Evolutionary conservation across 2,113 vertebrate species (phyloP), one percentile per base, ranked within the genome.

Genomic region (Eptesicus fuscus): DNA sequence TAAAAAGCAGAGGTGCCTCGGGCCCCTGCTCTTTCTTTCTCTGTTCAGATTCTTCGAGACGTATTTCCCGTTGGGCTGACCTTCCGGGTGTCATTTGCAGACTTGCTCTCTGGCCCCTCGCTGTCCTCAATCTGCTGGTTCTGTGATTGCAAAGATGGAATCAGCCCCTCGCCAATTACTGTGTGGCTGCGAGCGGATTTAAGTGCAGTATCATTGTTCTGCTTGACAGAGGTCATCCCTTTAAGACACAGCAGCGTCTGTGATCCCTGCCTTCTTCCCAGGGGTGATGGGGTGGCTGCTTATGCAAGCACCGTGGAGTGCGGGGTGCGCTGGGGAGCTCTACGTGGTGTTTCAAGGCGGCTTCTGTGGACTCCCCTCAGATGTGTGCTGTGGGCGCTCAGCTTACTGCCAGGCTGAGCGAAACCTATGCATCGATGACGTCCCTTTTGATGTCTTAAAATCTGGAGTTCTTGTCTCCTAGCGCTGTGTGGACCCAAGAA

Each of bases 141-240:
- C 90, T 83, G 82, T 97, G 95, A 92, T 85, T 59, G 70, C 8
- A 85, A n/a, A 94, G 95, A 96, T 32, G 30, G 95, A 97, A 97
- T 97, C 96, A 96, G 94, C 77, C 96, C 96, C 49, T 61, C 83
- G 82, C 95, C 96, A 95, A 67, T 97, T 95, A 97, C 91, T 79
- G 77, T 4, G 16, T n/a, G 80, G 91, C 97, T 97, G 96, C 80
- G 88, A 96, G 97, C 91, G 96, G 94, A 94, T 84, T 82, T 96
- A 85, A 97, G 95, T 89, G 95, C 93, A 78, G 93, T 97, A 93
- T 96, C 90, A 79, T 84, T 96, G 94, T 94, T 96, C 86, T 92
- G n/a, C 96, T 97, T 97, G 94, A 98, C 93, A 97, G 95, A 97
- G 94, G 97, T 97, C 97, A 95, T 97, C 94, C 49, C 22, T 28